Base-by-base conservation (phyloP, 2,888 invertebrate species). In the Eupithecia centaureata region DNA sequence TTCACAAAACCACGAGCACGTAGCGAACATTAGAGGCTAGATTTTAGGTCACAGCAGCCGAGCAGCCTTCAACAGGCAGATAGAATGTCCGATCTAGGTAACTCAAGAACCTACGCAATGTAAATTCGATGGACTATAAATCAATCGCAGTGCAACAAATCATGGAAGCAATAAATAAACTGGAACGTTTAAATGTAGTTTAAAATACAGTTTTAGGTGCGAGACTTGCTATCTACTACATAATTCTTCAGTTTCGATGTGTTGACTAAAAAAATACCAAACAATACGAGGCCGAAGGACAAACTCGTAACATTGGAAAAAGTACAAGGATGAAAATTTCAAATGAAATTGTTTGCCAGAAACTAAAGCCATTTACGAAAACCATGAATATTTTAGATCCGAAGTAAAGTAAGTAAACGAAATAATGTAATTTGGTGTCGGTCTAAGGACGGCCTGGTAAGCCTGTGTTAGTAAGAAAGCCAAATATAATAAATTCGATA, bases 21-120 rank as follows among this genome's bases (percentile, higher is more conserved):
- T 61, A 61, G 57, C 57, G 72, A 79, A 77, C 70, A 65, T 63
- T 63, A 32, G 51, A 75, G 72, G 74, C 76, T 79, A 79, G 77
- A 82, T 83, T 76, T 77, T 73, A 78, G 76, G 75, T 80, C 78
- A 79, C 78, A 78, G 73, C 64, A 71, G 80, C 74, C 76, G 76
- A 69, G 66, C 79, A 86, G 83, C 90, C 90, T 90, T 90, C 86
- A 72, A 68, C 71, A 54, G 35, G 58, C 67, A 77, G 82, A 83
- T 88, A 88, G 88, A 90, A 89, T 88, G 88, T 87, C 79, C 82
- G 84, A 82, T 84, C 82, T 84, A 84, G 79, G 83, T 81, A 86
- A 82, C 79, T 67, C 78, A 80, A 85, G 74, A 76, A 78, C 86
- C 87, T 81, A 86, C 86, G 80, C 82, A 77, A 83, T 83, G 81